These are phyloP conservation scores for Rhagium mordax DNA, from an alignment of 2,888 invertebrate genomes.

Conservation along the genomic window DNA sequence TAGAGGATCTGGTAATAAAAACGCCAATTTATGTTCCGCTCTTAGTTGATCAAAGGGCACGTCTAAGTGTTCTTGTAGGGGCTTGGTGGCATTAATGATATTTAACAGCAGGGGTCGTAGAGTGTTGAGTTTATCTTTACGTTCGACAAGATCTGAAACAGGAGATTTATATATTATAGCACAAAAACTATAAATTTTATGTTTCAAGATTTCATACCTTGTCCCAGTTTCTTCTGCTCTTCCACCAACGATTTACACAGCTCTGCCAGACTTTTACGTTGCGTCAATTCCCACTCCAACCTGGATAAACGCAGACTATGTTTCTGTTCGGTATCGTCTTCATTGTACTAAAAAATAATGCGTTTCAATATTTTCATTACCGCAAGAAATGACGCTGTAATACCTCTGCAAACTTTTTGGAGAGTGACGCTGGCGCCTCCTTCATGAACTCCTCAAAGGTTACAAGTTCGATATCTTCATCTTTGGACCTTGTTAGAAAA, in stretches of 20 bases:
- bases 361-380: neutral
- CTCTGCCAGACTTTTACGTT: constrained; percentile 86
- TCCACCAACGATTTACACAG: constrained; percentile 83
- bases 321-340: constrained; percentile 70
- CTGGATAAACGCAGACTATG: constrained; percentile 90
- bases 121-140: constrained; percentile 78
- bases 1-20: constrained; percentile 84
- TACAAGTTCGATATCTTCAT: constrained; percentile 93
- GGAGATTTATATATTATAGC: no score
- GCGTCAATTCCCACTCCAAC: constrained; percentile 92
- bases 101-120: constrained; percentile 84
- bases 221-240: constrained; percentile 83
- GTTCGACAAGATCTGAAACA: constrained; percentile 62
- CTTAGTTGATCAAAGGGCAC: constrained; percentile 85
- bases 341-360: constrained; percentile 53
- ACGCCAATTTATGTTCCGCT: constrained; percentile 83
- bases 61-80: constrained; percentile 90
- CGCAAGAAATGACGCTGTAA: constrained; percentile 1
- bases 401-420: constrained; percentile 62
- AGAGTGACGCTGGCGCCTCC: constrained; percentile 79
- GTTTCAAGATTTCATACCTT: no score
- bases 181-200: no score
- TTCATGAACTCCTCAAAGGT: constrained; percentile 87
- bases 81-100: constrained; percentile 86
- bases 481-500: constrained; percentile 79